phyloP scores from a whole-genome alignment of 2,888 invertebrate genomes.

The Lissocephala sabroskyi region DNA sequence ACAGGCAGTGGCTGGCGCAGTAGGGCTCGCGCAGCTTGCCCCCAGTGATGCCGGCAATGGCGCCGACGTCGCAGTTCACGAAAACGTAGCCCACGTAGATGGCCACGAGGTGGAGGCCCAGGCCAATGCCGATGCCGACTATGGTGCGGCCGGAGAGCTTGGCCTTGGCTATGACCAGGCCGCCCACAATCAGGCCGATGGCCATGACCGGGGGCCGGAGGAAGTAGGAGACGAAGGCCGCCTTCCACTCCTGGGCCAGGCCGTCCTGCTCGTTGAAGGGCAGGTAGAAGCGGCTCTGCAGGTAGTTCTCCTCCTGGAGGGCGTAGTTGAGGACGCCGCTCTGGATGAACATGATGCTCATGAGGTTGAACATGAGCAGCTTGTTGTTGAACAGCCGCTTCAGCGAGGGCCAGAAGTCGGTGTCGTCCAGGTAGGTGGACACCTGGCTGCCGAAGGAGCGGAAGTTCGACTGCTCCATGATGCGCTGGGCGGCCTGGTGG shows the following conservation, averaged over 20 bases:
- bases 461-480: conserved; percentile 71
- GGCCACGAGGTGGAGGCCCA: conserved; percentile 71
- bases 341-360: conserved; percentile 74
- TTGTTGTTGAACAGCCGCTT: conserved; percentile 75
- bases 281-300: conserved; percentile 76
- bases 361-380: conserved; percentile 74
- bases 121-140: conserved; percentile 73
- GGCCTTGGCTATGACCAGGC: conserved; percentile 74
- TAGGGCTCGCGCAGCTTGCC: conserved; percentile 72
- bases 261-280: conserved; percentile 74
- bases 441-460: conserved; percentile 60
- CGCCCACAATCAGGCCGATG: conserved; percentile 74
- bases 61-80: conserved; percentile 73
- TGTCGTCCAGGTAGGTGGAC: conserved; percentile 68
- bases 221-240: conserved; percentile 74
- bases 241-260: conserved; percentile 74
- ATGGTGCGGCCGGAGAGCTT: conserved; percentile 74
- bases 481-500: conserved; percentile 75
- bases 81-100: conserved; percentile 73
- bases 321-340: conserved; percentile 75
- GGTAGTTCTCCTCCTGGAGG: conserved; percentile 74
- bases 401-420: conserved; percentile 73
- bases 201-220: conserved; percentile 76
- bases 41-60: conserved; percentile 73
- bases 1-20: conserved; percentile 76